Percentiles rank a stretch among this genome's conserved stretches.
phyloP scores from a whole-genome alignment of 1,140 invertebrate species.

The Nautilus pompilius region DNA sequence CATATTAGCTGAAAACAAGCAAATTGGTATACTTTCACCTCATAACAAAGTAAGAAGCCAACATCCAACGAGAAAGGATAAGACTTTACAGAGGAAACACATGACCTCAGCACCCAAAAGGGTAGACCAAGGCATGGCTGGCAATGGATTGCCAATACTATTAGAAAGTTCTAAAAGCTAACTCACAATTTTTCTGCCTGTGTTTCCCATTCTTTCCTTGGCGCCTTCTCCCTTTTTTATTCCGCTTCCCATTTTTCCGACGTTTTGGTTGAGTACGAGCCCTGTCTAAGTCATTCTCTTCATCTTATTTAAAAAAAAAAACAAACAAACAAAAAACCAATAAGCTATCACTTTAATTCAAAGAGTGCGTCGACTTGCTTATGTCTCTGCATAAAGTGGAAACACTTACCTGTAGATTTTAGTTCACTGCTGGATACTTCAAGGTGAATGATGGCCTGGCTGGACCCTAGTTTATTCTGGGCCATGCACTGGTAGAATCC shows the following conservation, averaged over 20 bases:
- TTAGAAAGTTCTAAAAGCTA: neutral
- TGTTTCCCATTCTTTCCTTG: conserved; percentile 7
- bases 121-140: neutral
- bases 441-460: conserved; percentile 13
- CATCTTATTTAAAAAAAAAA: too few species aligned
- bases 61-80: too few species aligned
- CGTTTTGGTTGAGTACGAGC: neutral
- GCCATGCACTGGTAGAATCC: conserved; percentile 24
- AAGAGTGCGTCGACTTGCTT: neutral
- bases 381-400: neutral
- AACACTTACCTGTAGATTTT: conserved; percentile 2
- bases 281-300: neutral
- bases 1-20: conserved; percentile 63
- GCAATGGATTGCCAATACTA: neutral
- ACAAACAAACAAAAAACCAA: neutral
- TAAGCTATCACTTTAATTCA: neutral
- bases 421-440: conserved; percentile 4
- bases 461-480: conserved; percentile 15
- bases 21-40: conserved; percentile 1
- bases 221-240: conserved; percentile 11
- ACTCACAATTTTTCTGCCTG: conserved; percentile 8
- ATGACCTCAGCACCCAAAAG: neutral
- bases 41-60: too few species aligned
- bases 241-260: conserved; percentile 13
- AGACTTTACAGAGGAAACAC: neutral